phyloP scores from a whole-genome alignment of 2,113 vertebrate genomes.

The Cavia aperea region DNA sequence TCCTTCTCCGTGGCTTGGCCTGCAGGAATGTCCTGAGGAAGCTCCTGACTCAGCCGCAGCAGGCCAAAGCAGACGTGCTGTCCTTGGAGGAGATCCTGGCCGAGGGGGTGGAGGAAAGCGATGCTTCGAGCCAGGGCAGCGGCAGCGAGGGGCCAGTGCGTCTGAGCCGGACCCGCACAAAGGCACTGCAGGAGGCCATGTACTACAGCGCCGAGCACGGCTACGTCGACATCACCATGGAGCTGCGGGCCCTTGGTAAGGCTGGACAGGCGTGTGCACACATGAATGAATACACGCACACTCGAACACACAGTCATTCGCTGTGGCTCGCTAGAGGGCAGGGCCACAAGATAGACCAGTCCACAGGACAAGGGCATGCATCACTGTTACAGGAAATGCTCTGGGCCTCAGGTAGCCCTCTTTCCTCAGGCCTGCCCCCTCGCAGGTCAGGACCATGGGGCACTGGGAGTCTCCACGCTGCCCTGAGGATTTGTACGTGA shows the following conservation, averaged over 20 bases:
- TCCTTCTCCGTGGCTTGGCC: not conserved
- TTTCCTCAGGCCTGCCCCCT: no score
- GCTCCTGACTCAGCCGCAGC: slow-evolving; percentile 93
- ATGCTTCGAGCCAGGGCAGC: slow-evolving; percentile 77
- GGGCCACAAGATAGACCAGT: not conserved
- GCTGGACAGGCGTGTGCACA: fast-evolving
- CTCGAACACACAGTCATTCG: fast-evolving
- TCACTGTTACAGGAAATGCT: not conserved
- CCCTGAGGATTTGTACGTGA: not conserved
- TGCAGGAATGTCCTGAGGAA: slow-evolving; percentile 93
- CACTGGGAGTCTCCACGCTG: fast-evolving
- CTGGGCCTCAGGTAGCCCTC: not conserved
- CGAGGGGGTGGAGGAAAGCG: slow-evolving; percentile 88
- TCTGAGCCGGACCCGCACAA: slow-evolving; percentile 89
- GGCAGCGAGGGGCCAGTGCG: slow-evolving; percentile 77
- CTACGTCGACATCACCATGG: slow-evolving; percentile 96
- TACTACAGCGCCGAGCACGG: slow-evolving; percentile 96
- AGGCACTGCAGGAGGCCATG: slow-evolving; percentile 96
- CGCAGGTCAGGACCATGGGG: fast-evolving
- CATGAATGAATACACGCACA: fast-evolving
- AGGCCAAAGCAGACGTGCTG: slow-evolving; percentile 90
- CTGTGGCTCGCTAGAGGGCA: not conserved
- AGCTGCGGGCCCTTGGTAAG: slow-evolving; percentile 89
- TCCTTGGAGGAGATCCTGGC: slow-evolving; percentile 97
- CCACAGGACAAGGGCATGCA: fast-evolving